phyloP scores from a whole-genome alignment of 1,140 invertebrate species.

The Platorchestia sp. region DNA sequence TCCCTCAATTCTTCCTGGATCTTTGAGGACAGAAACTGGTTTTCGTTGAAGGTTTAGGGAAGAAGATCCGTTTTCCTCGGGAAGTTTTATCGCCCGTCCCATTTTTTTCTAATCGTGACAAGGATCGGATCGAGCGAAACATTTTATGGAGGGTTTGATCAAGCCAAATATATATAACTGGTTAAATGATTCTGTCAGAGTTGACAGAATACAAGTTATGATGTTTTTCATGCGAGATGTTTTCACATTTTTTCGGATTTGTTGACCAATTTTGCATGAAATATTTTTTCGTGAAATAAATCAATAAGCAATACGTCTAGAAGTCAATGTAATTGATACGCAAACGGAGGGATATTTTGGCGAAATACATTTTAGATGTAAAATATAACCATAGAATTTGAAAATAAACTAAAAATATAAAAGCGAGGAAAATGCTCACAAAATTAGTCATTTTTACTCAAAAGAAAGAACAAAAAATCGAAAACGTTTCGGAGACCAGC shows the following conservation, averaged over 20 bases:
- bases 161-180: not conserved
- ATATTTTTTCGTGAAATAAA: not conserved
- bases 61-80: not conserved
- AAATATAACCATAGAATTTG: too few species aligned
- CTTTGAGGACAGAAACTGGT: not conserved
- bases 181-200: not conserved
- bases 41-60: not conserved
- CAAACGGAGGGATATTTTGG: too few species aligned
- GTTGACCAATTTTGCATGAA: not conserved
- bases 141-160: slow-evolving; percentile 1
- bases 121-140: not conserved
- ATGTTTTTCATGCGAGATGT: not conserved
- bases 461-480: too few species aligned
- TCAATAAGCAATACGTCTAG: too few species aligned
- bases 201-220: not conserved
- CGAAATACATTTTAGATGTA: too few species aligned
- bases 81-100: not conserved
- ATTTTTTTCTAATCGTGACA: not conserved
- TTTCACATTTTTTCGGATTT: not conserved
- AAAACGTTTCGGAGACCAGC: too few species aligned
- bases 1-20: not conserved
- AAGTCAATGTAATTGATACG: too few species aligned
- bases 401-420: too few species aligned
- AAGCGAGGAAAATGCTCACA: too few species aligned
- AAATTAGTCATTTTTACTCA: too few species aligned